Percentiles rank a stretch among this genome's conserved stretches.
Conservation (phyloP, 2,888 invertebrate genomes). For the Drosophila mimica region DNA sequence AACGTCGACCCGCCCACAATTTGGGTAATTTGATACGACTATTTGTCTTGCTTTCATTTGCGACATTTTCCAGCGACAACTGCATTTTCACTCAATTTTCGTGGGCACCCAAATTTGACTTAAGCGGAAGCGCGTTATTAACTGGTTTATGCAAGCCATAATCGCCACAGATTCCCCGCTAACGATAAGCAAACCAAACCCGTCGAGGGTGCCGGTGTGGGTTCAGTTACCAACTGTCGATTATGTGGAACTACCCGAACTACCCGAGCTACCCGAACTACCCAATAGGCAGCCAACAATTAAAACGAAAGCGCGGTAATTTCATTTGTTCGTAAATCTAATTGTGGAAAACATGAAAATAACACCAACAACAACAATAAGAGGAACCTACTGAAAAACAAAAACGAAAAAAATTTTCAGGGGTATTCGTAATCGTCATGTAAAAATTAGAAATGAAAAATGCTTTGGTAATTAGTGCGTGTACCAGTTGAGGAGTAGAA, state of each 20-base stretch:
- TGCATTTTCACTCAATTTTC: conserved; percentile 79
- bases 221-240: conserved; percentile 32
- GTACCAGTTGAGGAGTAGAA: conserved; percentile 37
- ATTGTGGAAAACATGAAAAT: conserved; percentile 65
- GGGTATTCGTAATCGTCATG: conserved; percentile 44
- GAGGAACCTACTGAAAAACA: background rate
- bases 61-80: conserved; percentile 57
- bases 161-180: conserved; percentile 75
- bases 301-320: conserved; percentile 80
- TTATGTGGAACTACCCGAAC: conserved; percentile 32
- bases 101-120: conserved; percentile 71
- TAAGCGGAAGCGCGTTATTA: conserved; percentile 83
- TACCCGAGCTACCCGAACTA: conserved; percentile 34
- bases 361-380: background rate
- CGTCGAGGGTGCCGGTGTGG: conserved; percentile 8
- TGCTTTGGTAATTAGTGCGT: conserved; percentile 77
- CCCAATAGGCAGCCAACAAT: conserved; percentile 74
- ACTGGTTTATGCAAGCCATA: conserved; percentile 83
- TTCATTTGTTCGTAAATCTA: conserved; percentile 81
- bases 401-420: conserved; percentile 9
- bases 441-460: conserved; percentile 55
- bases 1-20: conserved; percentile 50
- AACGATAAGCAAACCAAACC: conserved; percentile 56
- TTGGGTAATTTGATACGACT: conserved; percentile 82
- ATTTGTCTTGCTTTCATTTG: conserved; percentile 78